Conservation (phyloP, 2,797 vertebrate species). For the Tragelaphus oryx region DNA sequence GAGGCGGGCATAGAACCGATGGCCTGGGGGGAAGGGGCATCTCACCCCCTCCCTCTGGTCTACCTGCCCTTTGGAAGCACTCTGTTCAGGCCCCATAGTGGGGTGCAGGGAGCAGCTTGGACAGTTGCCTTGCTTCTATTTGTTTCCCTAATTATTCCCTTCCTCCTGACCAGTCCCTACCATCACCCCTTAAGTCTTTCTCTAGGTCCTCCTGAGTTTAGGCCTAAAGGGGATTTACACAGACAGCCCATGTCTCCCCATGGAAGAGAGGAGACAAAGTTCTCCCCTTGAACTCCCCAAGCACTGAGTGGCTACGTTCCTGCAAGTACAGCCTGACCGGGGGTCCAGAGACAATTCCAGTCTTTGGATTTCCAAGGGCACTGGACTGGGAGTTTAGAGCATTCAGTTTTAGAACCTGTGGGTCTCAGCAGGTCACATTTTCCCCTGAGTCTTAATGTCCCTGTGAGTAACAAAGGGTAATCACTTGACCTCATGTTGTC, state of each 20-base stretch:
- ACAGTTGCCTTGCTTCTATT: background rate
- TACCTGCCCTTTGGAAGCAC: background rate
- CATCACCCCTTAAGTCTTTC: background rate
- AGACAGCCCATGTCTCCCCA: background rate
- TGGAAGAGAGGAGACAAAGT: background rate
- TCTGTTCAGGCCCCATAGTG: background rate
- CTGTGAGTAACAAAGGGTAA: background rate
- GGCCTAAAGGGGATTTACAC: background rate
- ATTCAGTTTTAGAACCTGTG: background rate
- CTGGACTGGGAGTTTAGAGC: background rate
- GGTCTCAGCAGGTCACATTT: background rate
- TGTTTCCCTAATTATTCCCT: background rate
- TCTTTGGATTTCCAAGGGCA: background rate
- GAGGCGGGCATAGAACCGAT: background rate
- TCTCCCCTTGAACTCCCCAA: background rate
- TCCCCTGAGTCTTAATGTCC: background rate
- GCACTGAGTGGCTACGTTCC: accelerated
- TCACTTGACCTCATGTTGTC: background rate
- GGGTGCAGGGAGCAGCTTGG: background rate
- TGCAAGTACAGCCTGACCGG: background rate
- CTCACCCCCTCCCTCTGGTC: background rate
- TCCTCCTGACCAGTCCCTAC: background rate
- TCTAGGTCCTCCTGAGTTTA: background rate
- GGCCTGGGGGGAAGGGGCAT: accelerated
- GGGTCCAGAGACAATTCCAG: background rate